Evolutionary conservation across 2,113 vertebrate species (phyloP).

Genomic region (Melanostigma gelatinosum): DNA sequence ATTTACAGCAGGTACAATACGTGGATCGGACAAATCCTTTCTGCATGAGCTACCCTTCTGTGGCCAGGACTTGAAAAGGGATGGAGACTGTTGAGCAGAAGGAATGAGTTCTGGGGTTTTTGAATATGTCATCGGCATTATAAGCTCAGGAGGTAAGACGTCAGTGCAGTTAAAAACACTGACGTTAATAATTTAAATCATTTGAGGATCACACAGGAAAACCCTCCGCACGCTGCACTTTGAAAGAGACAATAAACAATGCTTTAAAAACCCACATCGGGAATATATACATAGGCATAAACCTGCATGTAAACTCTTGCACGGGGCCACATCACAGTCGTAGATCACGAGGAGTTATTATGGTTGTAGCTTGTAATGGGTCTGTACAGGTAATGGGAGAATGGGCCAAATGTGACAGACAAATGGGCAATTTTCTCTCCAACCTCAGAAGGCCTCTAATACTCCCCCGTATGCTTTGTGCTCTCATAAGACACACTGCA

Average conservation of each 20-base stretch:
- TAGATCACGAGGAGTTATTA: constrained; percentile 61
- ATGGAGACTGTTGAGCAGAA: constrained; percentile 68
- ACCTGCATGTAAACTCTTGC: not conserved
- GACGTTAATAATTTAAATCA: constrained; percentile 63
- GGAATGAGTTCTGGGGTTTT: constrained; percentile 73
- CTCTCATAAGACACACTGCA: constrained; percentile 51
- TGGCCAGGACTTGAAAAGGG: constrained; percentile 68
- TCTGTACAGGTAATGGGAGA: constrained; percentile 66
- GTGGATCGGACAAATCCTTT: constrained; percentile 79
- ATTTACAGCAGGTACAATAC: constrained; percentile 82
- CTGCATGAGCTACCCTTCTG: constrained; percentile 77
- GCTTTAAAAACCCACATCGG: constrained; percentile 29
- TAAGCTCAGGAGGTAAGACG: constrained; percentile 60
- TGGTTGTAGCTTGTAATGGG: constrained; percentile 54
- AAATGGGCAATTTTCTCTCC: constrained; percentile 67
- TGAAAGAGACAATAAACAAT: constrained; percentile 45
- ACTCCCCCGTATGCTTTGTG: constrained; percentile 42
- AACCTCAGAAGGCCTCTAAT: constrained; percentile 50
- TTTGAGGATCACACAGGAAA: constrained; percentile 44
- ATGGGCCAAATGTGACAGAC: constrained; percentile 57
- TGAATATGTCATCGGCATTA: constrained; percentile 73
- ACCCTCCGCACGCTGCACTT: constrained; percentile 35
- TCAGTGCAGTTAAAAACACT: constrained; percentile 32
- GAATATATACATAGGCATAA: constrained; percentile 27
- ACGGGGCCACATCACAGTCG: constrained; percentile 33